A percentile compares a stretch with the other conserved stretches of the same genome.
Conservation (phyloP, 2,113 vertebrate species). For the Sitta europaea region DNA sequence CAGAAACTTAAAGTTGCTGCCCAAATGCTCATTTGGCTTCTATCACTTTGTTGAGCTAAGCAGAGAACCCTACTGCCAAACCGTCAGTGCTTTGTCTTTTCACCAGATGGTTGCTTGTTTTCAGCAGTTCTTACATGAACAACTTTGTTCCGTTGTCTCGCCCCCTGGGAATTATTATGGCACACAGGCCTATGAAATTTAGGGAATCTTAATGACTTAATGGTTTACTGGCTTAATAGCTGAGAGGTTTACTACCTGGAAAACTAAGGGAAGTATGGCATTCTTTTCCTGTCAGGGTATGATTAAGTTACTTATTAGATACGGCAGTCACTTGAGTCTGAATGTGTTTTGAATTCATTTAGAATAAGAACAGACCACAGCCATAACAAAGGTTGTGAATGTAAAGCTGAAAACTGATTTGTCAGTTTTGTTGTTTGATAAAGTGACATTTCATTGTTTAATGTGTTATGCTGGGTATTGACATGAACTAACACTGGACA, state of each 20-base stretch:
- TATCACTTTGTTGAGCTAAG: not conserved
- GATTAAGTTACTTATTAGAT: not conserved
- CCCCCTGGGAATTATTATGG: not conserved
- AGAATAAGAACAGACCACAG: not conserved
- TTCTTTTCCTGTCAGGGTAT: not conserved
- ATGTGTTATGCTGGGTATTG: not conserved
- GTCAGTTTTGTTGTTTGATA: not conserved
- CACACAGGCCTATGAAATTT: not conserved
- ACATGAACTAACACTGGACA: not conserved
- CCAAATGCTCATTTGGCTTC: not conserved
- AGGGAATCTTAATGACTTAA: not conserved
- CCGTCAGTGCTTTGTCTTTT: not conserved
- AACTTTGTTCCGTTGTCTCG: not conserved
- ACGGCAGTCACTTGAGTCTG: not conserved
- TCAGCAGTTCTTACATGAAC: not conserved
- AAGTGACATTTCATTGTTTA: not conserved
- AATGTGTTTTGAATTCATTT: not conserved
- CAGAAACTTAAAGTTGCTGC: not conserved
- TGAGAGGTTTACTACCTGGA: not conserved
- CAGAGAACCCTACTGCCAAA: not conserved
- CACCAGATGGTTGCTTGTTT: not conserved
- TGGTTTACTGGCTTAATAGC: not conserved
- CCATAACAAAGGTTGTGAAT: not conserved
- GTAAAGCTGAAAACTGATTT: not conserved
- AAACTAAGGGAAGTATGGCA: not conserved